Evolutionary conservation across 1,140 invertebrate species (phyloP), one percentile per base, ranked within the genome.

Genomic region (Plutomurus gul): DNA sequence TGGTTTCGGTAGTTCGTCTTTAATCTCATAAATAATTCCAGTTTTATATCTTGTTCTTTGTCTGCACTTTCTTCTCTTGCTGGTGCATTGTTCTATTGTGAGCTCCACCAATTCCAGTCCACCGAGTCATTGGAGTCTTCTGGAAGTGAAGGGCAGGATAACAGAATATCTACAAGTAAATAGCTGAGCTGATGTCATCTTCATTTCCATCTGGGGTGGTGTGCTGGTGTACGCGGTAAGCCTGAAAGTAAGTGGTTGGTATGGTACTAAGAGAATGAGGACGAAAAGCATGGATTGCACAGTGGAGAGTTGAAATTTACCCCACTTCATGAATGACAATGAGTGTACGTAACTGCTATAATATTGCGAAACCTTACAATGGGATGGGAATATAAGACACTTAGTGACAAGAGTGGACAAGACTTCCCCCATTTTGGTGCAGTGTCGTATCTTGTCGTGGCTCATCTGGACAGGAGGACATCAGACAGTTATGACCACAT

Each of bases 261-360:
- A n/a, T n/a, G n/a, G n/a, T n/a, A n/a, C n/a, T n/a, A n/a, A n/a
- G n/a, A n/a, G n/a, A n/a, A n/a, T n/a, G n/a, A n/a, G n/a, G n/a
- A n/a, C n/a, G n/a, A n/a, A n/a, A n/a, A n/a, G n/a, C n/a, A n/a
- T n/a, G n/a, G n/a, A n/a, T n/a, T n/a, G n/a, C n/a, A n/a, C n/a
- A n/a, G n/a, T n/a, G n/a, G n/a, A n/a, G n/a, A n/a, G n/a, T n/a
- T n/a, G n/a, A n/a, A n/a, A 77, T 20, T 10, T 47, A 49, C 60
- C 43, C 70, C 76, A 36, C 70, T 49, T 77, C 76, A 77, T 77
- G 76, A 77, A 77, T 77, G 76, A 72, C 39, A 77, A 77, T 72
- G 76, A 77, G 25, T 22, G 70, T 20, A 72, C 56, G 33, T 72
- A 43, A 72, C 36, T 72, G 70, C n/a, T 72, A 72, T 72, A 72